Base-by-base conservation (phyloP, 2,797 vertebrate species). In the Babyrousa celebensis region DNA sequence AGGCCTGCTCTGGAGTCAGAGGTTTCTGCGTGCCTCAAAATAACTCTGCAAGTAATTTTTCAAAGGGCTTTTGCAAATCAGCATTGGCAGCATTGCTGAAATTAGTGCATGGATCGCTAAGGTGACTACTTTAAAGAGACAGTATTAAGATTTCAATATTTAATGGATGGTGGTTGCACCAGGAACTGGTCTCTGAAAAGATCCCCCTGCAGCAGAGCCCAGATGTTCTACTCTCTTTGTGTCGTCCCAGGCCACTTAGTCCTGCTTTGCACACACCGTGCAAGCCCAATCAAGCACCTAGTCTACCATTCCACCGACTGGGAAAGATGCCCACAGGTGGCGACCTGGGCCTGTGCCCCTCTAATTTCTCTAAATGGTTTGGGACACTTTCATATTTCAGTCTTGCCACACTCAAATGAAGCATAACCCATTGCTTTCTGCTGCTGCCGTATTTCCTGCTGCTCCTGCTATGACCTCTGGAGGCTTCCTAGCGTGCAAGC, bases 311-410 rank as follows among this genome's bases (percentile, higher is more conserved):
- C 40, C 21, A 36, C 10, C 0, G 0, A 14, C 32, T 14, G 18
- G 36, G 60, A 94, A 86, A 78, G 54, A 40, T 3, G n/a, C 12
- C 36, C 60, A 48, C 11, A 25, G 63, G 85, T 43, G 63, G 36
- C 36, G 20, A 94, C 36, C 60, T 40, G 5, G 1, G n/a, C 14
- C 14, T 62, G 18, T 7, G n/a, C 1, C 18, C 6, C 43, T 10
- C 20, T 60, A 16, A 93, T 52, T 85, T 89, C 40, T 62, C n/a
- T 32, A 54, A 70, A n/a, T 43, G 91, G 25, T 20, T 83, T 56
- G 72, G 36, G 52, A 80, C 20, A n/a, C 77, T 87, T 60, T 89
- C 91, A 86, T 71, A 71, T 78, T 78, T 96, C 29, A 43, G 12
- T 62, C 63, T 90, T 67, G 68, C 85, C 54, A 83, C n/a, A 79